Evolutionary conservation across 1,140 invertebrate genomes (phyloP), one percentile per base, ranked within the genome.

Genomic region (Drosophila simulans): DNA sequence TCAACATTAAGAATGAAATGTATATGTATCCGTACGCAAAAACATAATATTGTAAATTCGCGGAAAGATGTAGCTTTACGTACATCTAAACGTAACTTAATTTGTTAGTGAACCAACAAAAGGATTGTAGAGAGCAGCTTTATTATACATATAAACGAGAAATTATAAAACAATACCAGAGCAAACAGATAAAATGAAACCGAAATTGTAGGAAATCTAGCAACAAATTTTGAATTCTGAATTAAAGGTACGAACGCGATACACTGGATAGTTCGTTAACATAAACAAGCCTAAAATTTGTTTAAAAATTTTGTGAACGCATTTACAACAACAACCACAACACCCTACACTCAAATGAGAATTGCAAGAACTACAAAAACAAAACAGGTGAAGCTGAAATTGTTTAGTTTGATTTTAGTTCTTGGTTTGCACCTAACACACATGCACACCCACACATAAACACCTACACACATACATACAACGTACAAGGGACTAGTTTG

Each of bases 401-500:
- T 25, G 56, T 80, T 80, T 57, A 60, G 37, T 59, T 84, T 80
- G 69, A 63, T 64, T 64, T 62, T 65, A 74, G 52, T 68, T 70
- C 48, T 63, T 84, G 43, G 57, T 66, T 83, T 51, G 59, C 56
- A 78, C 52, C 48, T 10, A 60, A 57, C n/a, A 55, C 58, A 54
- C 4, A 20, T 8, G 58, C 31, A 76, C 20, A 63, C 27, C 27
- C 10, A 54, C 35, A 49, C 20, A 57, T 22, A 48, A 27, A 34
- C 13, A 66, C 42, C 76, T 25, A 68, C 34, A 77, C n/a, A 75
- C 52, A 80, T 39, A 80, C 63, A 85, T 78, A 81, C 72, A 88
- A 84, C 77, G 84, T 89, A 89, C 84, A 89, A 89, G 84, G 84
- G 84, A 89, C 73, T 89, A 89, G 84, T 89, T 88, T 89, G 80